These are phyloP conservation scores for Uria aalge DNA, from an alignment of 2,113 vertebrate species.

Conservation along the genomic window DNA sequence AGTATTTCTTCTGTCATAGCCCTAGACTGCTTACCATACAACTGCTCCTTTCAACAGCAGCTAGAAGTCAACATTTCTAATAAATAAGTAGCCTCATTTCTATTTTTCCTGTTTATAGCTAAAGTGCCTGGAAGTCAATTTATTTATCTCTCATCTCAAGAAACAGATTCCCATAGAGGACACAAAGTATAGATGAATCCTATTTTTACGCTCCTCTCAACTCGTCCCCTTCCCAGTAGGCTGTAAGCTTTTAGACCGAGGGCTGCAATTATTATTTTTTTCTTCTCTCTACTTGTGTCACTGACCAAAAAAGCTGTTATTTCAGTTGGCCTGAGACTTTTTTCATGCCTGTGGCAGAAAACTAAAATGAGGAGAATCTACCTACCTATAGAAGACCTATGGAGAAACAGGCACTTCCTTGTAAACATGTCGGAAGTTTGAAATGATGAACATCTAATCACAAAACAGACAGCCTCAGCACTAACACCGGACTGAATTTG, in stretches of 20 bases:
- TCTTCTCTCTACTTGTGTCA: background rate
- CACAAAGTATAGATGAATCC: background rate
- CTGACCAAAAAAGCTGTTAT: background rate
- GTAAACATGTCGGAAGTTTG: background rate
- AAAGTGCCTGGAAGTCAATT: background rate
- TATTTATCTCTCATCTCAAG: background rate
- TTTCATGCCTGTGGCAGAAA: background rate
- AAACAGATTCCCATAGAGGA: background rate
- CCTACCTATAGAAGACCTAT: background rate
- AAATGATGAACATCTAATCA: background rate
- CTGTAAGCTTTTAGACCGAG: background rate
- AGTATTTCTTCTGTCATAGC: background rate
- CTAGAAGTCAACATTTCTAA: background rate
- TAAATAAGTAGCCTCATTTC: background rate
- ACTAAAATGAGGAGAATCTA: background rate
- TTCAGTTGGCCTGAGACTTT: background rate
- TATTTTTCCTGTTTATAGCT: background rate
- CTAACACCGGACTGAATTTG: background rate
- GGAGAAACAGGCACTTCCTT: background rate
- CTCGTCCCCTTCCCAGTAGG: background rate
- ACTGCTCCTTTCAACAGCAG: background rate
- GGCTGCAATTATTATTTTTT: background rate
- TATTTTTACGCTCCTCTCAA: background rate
- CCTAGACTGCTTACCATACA: background rate
- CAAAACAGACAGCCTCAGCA: background rate